Conservation (phyloP, 2,797 vertebrate genomes). For the Epinephelus malabaricus region DNA sequence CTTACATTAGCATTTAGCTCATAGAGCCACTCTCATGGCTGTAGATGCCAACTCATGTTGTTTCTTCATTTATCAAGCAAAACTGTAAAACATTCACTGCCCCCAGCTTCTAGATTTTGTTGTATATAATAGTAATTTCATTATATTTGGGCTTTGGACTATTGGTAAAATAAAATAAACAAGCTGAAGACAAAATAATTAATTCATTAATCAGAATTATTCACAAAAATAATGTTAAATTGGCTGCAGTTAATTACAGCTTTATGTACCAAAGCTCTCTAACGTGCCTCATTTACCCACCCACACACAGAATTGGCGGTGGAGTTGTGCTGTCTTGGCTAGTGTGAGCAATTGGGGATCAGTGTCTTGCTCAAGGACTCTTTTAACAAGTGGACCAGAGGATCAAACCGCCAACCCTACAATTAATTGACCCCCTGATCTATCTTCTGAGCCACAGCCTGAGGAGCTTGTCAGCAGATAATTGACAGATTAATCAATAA, state of each 20-base stretch:
- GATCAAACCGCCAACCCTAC: conserved; percentile 14
- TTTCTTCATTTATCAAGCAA: too few species aligned
- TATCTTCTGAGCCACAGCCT: background rate
- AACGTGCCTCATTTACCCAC: too few species aligned
- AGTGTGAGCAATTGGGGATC: background rate
- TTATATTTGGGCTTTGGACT: background rate
- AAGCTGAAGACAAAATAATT: background rate
- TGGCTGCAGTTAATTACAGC: background rate
- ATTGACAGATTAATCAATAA: conserved; percentile 63
- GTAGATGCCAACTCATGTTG: too few species aligned
- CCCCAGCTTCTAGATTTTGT: too few species aligned
- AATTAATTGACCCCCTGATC: conserved; percentile 37
- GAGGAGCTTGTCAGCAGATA: conserved; percentile 29
- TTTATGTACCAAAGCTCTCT: background rate
- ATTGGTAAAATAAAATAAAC: background rate
- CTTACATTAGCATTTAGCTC: too few species aligned
- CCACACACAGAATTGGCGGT: too few species aligned
- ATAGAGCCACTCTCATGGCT: too few species aligned
- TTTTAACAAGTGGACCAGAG: background rate
- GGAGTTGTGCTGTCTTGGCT: background rate
- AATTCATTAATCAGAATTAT: background rate
- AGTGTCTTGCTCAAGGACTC: conserved; percentile 13
- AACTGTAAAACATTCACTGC: too few species aligned
- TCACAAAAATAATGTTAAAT: background rate
- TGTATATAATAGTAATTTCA: too few species aligned